These are phyloP conservation scores for Ploceus nigricollis DNA, from an alignment of 2,113 vertebrate species.

Conservation along the genomic window DNA sequence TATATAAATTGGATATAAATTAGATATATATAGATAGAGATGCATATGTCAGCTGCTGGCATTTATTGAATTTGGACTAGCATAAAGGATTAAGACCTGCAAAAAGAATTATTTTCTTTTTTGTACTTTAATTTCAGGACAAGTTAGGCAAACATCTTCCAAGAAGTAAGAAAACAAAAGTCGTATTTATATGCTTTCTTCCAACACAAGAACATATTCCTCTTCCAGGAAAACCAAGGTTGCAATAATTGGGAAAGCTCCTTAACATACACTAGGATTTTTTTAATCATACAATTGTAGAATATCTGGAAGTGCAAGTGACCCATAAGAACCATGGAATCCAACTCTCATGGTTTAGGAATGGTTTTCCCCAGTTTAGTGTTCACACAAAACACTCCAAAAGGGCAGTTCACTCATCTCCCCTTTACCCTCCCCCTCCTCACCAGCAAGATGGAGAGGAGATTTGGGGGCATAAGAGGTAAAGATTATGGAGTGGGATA, in stretches of 20 bases:
- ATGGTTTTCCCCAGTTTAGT: neutral
- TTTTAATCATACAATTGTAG: neutral
- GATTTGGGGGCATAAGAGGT: neutral
- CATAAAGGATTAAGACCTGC: neutral
- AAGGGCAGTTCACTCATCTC: neutral
- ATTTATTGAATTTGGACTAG: neutral
- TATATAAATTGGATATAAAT: neutral
- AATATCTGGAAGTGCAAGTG: neutral
- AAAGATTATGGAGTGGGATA: neutral
- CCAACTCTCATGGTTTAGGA: neutral
- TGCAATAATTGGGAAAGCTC: rapidly evolving
- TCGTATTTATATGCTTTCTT: neutral
- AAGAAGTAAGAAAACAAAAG: neutral
- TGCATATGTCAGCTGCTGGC: neutral
- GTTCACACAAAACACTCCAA: neutral
- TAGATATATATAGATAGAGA: neutral
- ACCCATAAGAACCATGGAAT: neutral
- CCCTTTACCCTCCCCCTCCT: rapidly evolving
- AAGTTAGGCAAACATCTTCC: neutral
- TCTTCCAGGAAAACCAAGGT: neutral
- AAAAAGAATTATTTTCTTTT: neutral
- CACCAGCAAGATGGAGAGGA: neutral
- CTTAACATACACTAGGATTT: neutral
- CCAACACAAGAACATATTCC: neutral
- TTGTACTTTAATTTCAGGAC: neutral